Evolutionary conservation across 1,140 invertebrate genomes (phyloP).

Genomic region (Neoseiulus cucumeris): DNA sequence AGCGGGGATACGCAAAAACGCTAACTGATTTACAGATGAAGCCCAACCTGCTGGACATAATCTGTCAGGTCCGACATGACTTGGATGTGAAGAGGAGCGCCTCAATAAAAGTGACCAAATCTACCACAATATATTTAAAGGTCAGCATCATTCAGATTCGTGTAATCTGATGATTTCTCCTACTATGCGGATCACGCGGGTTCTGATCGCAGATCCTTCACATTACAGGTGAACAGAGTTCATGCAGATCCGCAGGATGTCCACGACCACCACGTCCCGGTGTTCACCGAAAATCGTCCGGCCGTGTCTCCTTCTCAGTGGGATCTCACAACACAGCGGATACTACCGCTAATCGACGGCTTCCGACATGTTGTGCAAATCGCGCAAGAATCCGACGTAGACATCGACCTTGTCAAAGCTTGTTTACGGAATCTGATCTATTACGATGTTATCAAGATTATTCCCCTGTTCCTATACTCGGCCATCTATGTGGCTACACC

Average conservation of each 20-base stretch:
- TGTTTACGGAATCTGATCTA: constrained; percentile 82
- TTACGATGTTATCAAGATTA: constrained; percentile 52
- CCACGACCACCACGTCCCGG: constrained; percentile 71
- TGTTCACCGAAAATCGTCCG: constrained; percentile 40
- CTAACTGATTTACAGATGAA: constrained; percentile 24
- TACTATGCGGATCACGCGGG: background rate
- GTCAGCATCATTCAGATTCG: constrained; percentile 16
- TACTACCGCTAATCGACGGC: constrained; percentile 67
- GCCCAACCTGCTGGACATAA: constrained; percentile 42
- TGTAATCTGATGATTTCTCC: constrained; percentile 15
- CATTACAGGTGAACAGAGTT: constrained; percentile 26
- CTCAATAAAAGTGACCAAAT: constrained; percentile 33
- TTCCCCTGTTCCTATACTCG: constrained; percentile 79
- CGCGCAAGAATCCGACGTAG: constrained; percentile 52
- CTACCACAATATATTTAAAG: background rate
- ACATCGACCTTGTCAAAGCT: constrained; percentile 77
- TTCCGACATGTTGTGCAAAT: constrained; percentile 57
- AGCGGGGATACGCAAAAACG: no score
- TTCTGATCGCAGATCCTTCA: background rate
- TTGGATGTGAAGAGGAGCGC: constrained; percentile 51
- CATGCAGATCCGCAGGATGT: constrained; percentile 45
- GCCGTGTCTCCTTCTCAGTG: constrained; percentile 45
- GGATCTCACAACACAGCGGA: constrained; percentile 74
- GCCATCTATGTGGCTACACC: constrained; percentile 76
- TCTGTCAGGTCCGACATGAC: constrained; percentile 51